Base-by-base conservation (phyloP, 2,797 vertebrate genomes). In the Danio tinwini region DNA sequence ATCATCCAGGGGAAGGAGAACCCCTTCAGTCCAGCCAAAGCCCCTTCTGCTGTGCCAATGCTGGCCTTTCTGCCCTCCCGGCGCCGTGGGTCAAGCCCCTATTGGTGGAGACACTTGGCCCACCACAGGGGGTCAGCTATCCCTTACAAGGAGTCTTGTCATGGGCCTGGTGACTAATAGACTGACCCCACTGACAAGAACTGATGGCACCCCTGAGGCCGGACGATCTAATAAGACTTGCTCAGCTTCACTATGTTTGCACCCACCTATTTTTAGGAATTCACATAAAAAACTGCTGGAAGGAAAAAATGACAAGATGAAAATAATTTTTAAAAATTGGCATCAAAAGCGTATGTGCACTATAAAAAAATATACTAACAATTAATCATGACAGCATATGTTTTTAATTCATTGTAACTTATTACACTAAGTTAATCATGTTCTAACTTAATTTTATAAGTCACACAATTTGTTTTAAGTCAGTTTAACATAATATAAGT, bases 141-240 rank as follows among this genome's bases (percentile, higher is more conserved):
- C 88, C 85, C 90, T 93, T 91, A 93, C 92, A 91, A 91, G 89
- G 87, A 86, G 84, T 81, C 80, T 87, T 89, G 90, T 93, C 92
- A 91, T 91, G 80, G 89, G 89, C 87, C 90, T 87, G 86, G 86
- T 94, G 93, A 94, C 92, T 94, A 94, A 95, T 94, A 91, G 89
- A 88, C 86, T 80, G 61, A 77, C 83, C 83, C 68, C 70, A 81
- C 63, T 93, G 93, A 94, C 93, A 93, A 94, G 92, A 90, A 95
- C 90, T 91, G 92, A 94, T 94, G 91, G 90, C 74, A 58, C 87
- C 92, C 92, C 85, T 86, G 39, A 91, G 92, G 91, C 82, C 78
- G 83, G 75, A 56, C 12, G 79, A 78, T 87, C 88, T 90, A 92
- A 92, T 91, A 88, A 92, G 85, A 73, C 67, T 58, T 63, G 49